Evolutionary conservation across 2,888 invertebrate species (phyloP).

Genomic region (Lasioglossum villosulum): DNA sequence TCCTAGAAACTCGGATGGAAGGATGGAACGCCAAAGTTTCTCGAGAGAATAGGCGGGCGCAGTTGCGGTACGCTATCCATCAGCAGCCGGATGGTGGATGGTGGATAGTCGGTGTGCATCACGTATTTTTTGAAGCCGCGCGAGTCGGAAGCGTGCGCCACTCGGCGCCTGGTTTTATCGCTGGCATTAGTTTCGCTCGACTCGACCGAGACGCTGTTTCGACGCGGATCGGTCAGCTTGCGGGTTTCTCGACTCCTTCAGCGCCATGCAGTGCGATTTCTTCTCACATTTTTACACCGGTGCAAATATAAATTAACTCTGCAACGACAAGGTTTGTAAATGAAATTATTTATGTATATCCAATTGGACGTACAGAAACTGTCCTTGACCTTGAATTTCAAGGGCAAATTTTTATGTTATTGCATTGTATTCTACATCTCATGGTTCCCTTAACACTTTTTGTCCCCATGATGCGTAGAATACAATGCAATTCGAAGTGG

Average conservation of each 20-base stretch:
- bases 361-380: too few relatives aligned
- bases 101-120: slow-evolving; percentile 68
- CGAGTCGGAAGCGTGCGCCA: slow-evolving; percentile 49
- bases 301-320: background rate
- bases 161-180: slow-evolving; percentile 67
- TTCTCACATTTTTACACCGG: background rate
- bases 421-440: too few relatives aligned
- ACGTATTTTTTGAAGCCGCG: slow-evolving; percentile 66
- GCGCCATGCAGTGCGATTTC: background rate
- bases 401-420: too few relatives aligned
- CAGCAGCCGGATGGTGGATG: slow-evolving; percentile 66
- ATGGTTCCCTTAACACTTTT: too few relatives aligned
- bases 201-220: slow-evolving; percentile 15
- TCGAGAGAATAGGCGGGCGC: slow-evolving; percentile 39
- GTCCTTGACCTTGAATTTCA: too few relatives aligned
- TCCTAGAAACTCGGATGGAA: background rate
- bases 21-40: slow-evolving; percentile 46
- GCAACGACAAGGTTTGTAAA: too few relatives aligned
- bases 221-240: slow-evolving; percentile 27
- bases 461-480: too few relatives aligned
- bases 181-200: slow-evolving; percentile 39
- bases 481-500: too few relatives aligned
- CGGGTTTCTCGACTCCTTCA: background rate
- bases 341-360: too few relatives aligned
- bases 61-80: slow-evolving; percentile 63